phyloP scores from a whole-genome alignment of 1,140 invertebrate species.

The Drosophila sulfurigaster region DNA sequence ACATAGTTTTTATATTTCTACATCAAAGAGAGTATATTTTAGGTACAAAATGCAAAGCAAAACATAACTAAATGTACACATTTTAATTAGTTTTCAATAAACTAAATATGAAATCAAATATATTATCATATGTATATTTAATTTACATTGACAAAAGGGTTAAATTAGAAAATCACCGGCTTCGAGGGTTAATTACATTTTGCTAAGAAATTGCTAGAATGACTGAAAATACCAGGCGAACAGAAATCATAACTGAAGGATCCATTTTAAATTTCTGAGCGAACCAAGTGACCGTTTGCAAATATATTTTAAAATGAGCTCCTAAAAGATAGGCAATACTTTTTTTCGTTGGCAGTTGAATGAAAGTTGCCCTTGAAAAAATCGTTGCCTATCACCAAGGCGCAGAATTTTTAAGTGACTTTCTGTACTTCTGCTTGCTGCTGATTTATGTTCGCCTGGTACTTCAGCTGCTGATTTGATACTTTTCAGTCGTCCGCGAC shows the following conservation, averaged over 20 bases:
- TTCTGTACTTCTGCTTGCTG: too few species aligned
- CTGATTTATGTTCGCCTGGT: too few species aligned
- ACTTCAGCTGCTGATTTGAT: too few species aligned
- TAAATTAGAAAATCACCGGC: neutral
- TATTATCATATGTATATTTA: neutral
- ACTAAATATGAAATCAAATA: constrained; percentile 58
- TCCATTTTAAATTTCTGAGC: neutral
- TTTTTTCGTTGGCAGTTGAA: too few species aligned
- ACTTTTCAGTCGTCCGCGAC: too few species aligned
- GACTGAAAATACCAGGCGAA: neutral
- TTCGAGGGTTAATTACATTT: neutral
- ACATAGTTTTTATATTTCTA: constrained; percentile 81
- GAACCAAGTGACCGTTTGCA: too few species aligned
- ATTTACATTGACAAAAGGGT: neutral
- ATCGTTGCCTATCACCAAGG: too few species aligned
- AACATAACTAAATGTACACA: constrained; percentile 67
- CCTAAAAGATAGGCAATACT: too few species aligned
- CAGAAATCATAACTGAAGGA: neutral
- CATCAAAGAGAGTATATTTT: constrained; percentile 80
- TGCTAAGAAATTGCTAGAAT: neutral
- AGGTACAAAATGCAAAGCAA: constrained; percentile 81
- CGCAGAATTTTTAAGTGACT: too few species aligned
- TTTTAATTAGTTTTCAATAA: constrained; percentile 77
- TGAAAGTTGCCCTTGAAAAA: too few species aligned
- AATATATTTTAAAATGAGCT: too few species aligned